These are phyloP conservation scores for Illadopsis cleaveri DNA, from an alignment of 2,113 vertebrate species.

Conservation along the genomic window DNA sequence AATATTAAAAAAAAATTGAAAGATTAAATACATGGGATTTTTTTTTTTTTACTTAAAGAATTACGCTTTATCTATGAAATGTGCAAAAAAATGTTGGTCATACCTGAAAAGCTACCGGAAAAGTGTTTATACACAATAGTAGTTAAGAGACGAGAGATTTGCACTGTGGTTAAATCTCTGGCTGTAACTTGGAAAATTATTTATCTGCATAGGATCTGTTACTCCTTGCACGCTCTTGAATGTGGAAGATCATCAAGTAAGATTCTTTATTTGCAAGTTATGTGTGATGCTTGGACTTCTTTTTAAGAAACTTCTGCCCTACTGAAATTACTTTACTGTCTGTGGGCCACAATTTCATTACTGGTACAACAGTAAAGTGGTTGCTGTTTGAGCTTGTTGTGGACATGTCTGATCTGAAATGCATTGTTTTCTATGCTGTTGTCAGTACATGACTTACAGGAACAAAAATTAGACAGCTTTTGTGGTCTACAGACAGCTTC, in stretches of 20 bases:
- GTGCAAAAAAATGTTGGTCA: not conserved
- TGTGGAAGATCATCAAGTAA: not conserved
- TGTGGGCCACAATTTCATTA: not conserved
- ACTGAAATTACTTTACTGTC: not conserved
- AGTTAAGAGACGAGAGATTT: not conserved
- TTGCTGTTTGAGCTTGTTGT: not conserved
- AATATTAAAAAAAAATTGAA: not conserved
- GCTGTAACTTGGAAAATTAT: not conserved
- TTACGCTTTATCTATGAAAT: accelerated
- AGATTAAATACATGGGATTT: not conserved
- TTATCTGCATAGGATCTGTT: not conserved
- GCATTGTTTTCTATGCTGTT: not conserved
- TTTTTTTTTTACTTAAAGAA: not conserved
- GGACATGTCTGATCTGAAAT: not conserved
- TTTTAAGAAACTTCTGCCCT: not conserved
- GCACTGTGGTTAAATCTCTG: not conserved
- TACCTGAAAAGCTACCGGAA: not conserved
- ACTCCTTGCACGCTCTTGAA: not conserved
- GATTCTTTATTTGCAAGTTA: not conserved
- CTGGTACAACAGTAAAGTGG: not conserved
- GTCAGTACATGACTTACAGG: not conserved
- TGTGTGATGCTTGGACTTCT: not conserved
- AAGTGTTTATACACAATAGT: not conserved
- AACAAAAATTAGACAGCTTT: not conserved
- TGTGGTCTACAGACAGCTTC: not conserved